Evolutionary conservation across 2,888 invertebrate genomes (phyloP).

Genomic region (Fissipunctia ypsillon): DNA sequence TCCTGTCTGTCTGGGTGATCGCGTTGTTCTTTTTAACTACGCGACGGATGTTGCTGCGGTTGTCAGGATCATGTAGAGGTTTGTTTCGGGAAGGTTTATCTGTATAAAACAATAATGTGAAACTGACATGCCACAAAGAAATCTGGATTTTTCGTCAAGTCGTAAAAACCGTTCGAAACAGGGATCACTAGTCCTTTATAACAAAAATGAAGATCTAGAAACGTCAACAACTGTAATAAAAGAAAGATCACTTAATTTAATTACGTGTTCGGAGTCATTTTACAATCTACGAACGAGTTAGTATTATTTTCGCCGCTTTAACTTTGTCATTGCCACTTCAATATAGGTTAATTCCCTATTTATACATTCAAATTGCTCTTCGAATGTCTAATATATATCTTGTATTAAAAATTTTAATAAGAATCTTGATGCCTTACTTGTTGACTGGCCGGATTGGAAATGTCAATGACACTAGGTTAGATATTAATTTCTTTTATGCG

Average conservation of each 20-base stretch:
- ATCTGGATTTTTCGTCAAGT: background rate
- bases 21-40: background rate
- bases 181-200: background rate
- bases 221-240: background rate
- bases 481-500: conserved; percentile 19
- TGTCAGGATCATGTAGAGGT: background rate
- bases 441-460: conserved; percentile 24
- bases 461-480: conserved; percentile 47
- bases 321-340: conserved; percentile 21
- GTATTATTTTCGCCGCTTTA: conserved; percentile 9
- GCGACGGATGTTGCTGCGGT: background rate
- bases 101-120: background rate
- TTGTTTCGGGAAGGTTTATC: background rate
- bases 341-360: conserved; percentile 39
- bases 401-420: conserved; percentile 29
- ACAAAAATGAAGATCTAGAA: background rate
- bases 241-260: background rate
- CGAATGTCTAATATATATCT: conserved; percentile 21
- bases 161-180: no score
- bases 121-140: background rate
- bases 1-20: no score
- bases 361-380: conserved; percentile 37
- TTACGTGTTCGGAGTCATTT: background rate
- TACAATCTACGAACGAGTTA: conserved; percentile 8
- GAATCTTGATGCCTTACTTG: conserved; percentile 19